Percentiles rank a stretch among this genome's conserved stretches.
These are phyloP conservation scores for Amphimallon solstitiale DNA, from an alignment of 2,888 invertebrate species.

Conservation along the genomic window DNA sequence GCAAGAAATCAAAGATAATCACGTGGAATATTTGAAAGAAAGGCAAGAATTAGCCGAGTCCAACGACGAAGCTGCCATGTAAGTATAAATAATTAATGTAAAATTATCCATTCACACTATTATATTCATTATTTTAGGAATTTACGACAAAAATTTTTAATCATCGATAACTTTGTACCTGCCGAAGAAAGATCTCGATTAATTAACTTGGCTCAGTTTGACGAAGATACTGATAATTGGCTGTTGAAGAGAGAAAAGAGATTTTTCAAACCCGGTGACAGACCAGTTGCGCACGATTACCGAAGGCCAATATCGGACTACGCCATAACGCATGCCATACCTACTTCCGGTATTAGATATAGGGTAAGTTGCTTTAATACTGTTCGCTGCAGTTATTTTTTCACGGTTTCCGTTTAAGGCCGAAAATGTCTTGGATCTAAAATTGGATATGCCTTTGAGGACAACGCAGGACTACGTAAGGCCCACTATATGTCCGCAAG, in stretches of 20 bases:
- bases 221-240: constrained; percentile 88
- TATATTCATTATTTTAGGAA: constrained; percentile 75
- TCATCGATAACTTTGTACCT: constrained; percentile 92
- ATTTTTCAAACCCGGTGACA: constrained; percentile 52
- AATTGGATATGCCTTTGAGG: constrained; percentile 79
- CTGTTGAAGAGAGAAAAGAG: constrained; percentile 57
- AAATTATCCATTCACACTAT: neutral
- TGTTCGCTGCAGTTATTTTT: neutral
- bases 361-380: constrained; percentile 52
- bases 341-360: constrained; percentile 51
- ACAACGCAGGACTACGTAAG: constrained; percentile 81
- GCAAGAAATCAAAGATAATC: constrained; percentile 83
- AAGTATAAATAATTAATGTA: constrained; percentile 48
- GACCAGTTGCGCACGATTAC: constrained; percentile 60
- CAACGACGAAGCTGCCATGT: constrained; percentile 88
- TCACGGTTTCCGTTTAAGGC: constrained; percentile 51
- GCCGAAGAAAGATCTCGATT: constrained; percentile 81
- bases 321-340: constrained; percentile 53
- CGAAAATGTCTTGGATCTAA: constrained; percentile 80
- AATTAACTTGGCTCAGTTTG: constrained; percentile 77
- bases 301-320: constrained; percentile 60
- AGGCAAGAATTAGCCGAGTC: constrained; percentile 91
- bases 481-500: constrained; percentile 76
- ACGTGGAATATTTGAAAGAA: constrained; percentile 90
- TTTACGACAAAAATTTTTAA: constrained; percentile 86